phyloP scores from a whole-genome alignment of 2,113 vertebrate species.

The Epinephelus moara region DNA sequence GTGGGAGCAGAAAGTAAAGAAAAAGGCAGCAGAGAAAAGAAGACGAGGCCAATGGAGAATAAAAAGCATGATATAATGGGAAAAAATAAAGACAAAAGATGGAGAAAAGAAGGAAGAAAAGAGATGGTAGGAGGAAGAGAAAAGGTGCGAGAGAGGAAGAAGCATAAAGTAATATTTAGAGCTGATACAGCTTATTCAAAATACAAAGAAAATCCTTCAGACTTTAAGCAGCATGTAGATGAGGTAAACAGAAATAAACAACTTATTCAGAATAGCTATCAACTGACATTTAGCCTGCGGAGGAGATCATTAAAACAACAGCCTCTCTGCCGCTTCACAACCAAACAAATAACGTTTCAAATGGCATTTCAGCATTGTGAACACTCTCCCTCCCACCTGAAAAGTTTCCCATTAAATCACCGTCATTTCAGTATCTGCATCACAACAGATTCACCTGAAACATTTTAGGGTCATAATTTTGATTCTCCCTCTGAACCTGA shows the following conservation, averaged over 20 bases:
- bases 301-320: not conserved
- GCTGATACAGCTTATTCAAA: not conserved
- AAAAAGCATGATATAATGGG: not conserved
- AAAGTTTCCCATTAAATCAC: not conserved
- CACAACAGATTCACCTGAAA: not conserved
- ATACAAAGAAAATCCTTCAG: not conserved
- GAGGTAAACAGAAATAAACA: not conserved
- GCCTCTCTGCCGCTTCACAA: not conserved
- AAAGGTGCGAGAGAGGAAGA: not conserved
- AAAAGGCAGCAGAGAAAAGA: not conserved
- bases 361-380: not conserved
- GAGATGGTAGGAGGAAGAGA: not conserved
- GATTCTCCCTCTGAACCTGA: not conserved
- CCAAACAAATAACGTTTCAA: not conserved
- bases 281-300: slow-evolving; percentile 6
- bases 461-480: not conserved
- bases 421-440: not conserved
- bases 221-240: not conserved
- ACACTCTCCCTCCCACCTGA: not conserved
- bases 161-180: not conserved
- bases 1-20: slow-evolving; percentile 14
- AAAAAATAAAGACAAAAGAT: not conserved
- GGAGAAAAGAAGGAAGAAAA: not conserved
- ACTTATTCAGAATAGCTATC: not conserved
- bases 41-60: not conserved